Percentiles rank a stretch among this genome's conserved stretches.
phyloP scores from a whole-genome alignment of 1,140 invertebrate genomes.

The Gryllus bimaculatus region DNA sequence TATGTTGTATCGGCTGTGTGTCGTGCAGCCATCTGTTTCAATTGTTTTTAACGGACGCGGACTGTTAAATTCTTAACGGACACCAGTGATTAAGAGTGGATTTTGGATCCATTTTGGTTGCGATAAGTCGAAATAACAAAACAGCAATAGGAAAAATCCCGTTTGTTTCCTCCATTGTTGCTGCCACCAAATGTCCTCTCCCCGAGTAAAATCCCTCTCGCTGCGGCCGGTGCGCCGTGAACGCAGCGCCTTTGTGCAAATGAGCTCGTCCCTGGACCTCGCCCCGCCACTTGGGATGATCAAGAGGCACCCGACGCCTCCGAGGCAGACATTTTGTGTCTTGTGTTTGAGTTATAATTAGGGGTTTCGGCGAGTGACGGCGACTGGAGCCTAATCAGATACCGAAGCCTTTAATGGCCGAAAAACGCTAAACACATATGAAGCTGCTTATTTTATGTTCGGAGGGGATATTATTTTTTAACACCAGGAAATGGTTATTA shows the following conservation, averaged over 20 bases:
- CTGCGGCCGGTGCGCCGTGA: no score
- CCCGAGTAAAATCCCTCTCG: no score
- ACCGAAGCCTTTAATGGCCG: not conserved
- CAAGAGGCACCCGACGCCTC: not conserved
- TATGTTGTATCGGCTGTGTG: no score
- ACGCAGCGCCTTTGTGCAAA: not conserved
- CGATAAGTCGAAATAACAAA: no score
- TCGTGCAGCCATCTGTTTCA: no score
- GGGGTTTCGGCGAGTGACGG: not conserved
- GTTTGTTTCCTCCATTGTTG: no score
- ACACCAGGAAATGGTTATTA: not conserved
- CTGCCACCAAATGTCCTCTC: no score
- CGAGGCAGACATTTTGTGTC: not conserved
- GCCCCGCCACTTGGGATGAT: not conserved
- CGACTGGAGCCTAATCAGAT: not conserved
- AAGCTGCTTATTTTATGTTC: slow-evolving; percentile 1
- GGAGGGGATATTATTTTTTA: not conserved
- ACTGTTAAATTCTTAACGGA: no score
- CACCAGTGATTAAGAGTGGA: no score
- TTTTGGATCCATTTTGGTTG: no score
- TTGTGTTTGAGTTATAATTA: not conserved
- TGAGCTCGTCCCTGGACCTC: not conserved
- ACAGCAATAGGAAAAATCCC: no score
- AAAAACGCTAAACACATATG: not conserved
- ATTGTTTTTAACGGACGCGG: no score